These are phyloP conservation scores for Eupithecia tripunctaria DNA, from an alignment of 2,888 invertebrate species.

Conservation along the genomic window DNA sequence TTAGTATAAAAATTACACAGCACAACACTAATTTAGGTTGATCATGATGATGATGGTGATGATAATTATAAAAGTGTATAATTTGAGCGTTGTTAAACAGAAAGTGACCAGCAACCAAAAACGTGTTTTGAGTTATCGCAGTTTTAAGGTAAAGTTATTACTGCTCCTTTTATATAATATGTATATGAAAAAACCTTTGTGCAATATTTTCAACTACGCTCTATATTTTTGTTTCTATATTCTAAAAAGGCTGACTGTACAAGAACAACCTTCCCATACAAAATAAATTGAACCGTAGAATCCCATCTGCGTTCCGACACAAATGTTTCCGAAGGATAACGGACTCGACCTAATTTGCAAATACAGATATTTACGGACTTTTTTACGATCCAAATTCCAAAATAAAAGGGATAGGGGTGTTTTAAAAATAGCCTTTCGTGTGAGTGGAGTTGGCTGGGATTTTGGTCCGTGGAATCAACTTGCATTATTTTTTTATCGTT, in stretches of 20 bases:
- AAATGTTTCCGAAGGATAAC: conserved; percentile 25
- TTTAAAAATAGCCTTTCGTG: background rate
- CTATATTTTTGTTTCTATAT: background rate
- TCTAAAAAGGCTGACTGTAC: background rate
- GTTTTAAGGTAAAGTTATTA: too few species aligned
- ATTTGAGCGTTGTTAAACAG: too few species aligned
- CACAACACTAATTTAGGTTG: too few species aligned
- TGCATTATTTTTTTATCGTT: too few species aligned
- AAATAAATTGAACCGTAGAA: conserved; percentile 8
- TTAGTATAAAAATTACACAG: too few species aligned
- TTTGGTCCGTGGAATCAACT: background rate
- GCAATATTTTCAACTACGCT: too few species aligned
- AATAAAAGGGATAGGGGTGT: conserved; percentile 37
- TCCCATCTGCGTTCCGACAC: conserved; percentile 21
- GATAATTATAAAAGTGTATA: too few species aligned
- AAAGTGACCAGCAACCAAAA: too few species aligned
- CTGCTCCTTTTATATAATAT: too few species aligned
- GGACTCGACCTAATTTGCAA: conserved; percentile 29
- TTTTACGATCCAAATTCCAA: conserved; percentile 34
- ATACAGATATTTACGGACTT: conserved; percentile 40
- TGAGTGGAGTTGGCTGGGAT: background rate
- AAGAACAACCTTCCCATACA: background rate
- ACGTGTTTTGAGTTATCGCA: too few species aligned
- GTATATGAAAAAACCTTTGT: too few species aligned
- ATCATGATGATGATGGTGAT: too few species aligned